Evolutionary conservation across 2,797 vertebrate species (phyloP), one percentile per base, ranked within the genome.

Genomic region (Furcifer pardalis): DNA sequence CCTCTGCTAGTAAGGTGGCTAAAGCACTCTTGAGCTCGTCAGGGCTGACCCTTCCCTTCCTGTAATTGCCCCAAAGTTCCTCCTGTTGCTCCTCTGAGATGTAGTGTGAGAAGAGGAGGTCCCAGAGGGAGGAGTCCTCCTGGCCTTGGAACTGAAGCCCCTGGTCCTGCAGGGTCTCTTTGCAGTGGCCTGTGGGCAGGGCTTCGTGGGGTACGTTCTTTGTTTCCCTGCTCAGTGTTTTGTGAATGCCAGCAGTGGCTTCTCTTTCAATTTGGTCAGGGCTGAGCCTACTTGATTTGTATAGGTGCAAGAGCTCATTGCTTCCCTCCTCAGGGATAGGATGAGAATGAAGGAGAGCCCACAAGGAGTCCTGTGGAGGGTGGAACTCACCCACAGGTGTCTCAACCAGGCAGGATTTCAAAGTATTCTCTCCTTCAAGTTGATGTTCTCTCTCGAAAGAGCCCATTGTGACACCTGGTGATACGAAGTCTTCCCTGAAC

Each of bases 311-410:
- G 7, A 97, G 93, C 66, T 97, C 95, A 78, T 83, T 84, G 44
- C 96, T 94, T 83, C 96, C 95, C 17, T 93, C 77, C 89, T 96
- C 94, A 63, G 94, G 90, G 82, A 98, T 94, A 88, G 97, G 97
- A 42, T 96, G 95, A 13, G 97, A 97, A 95, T 96, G 95, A 71
- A 98, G 95, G 59, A 98, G 90, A 73, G 97, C 96, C 97, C 97
- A 97, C 32, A 97, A 84, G 1, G 97, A 97, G 30, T 97, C 95
- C 0, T 87, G 94, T 94, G 94, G 95, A 25, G 95, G 97, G 1
- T 85, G 94, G 89, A 97, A 97, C 83, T 95, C 96, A 0, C 97
- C 97, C 40, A 42, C 91, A 4, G 37, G 82, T 46, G 97, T 90
- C 1, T 94, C 92, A 15, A 96, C 91, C 85, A 91, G 95, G 74